Evolutionary conservation across 2,888 invertebrate genomes (phyloP), one percentile per base, ranked within the genome.

Genomic region (Pasiphila rectangulata): DNA sequence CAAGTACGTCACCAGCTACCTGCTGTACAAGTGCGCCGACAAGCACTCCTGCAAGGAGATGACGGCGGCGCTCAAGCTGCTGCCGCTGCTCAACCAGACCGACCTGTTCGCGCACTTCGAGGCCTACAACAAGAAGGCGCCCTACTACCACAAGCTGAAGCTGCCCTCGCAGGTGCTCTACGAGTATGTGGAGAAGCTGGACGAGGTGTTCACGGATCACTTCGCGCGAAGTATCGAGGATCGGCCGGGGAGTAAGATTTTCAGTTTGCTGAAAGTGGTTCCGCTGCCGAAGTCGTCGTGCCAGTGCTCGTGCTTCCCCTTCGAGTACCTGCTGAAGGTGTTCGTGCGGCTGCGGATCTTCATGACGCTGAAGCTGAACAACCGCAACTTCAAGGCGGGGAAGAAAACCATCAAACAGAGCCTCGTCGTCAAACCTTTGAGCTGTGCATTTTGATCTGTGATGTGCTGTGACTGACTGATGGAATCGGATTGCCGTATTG

Each of bases 301-400:
- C 6, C 57, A 54, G 1, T 57, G 57, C 19, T 51, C 54, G 2
- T 57, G 57, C 45, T 57, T 57, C 43, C 57, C 57, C 10, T 47
- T 47, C 23, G 57, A 47, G 25, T 55, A 57, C 23, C 23, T 57
- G 25, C 45, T 44, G 40, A 51, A 49, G 30, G 51, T 57, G 6
- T 57, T 57, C 38, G 53, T 57, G 10, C 29, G 57, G 0, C 53
- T 55, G 30, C 49, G 55, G 19, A 55, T 57, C 27, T 55, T 47
- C 35, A 51, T 53, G 37, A 46, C 47, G n/a, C 32, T 57, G 7
- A 55, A 55, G 10, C 34, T 23, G 6, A 57, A 57, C 20, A 55
- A 57, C 17, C 38, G 39, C 7, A 45, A 41, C 9, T 45, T 49
- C 30, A 49, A 49, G 37, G 40, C 44, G 21, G 45, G 44, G 1